Conservation (phyloP, 2,113 vertebrate genomes). For the Epinephelus fuscoguttatus region DNA sequence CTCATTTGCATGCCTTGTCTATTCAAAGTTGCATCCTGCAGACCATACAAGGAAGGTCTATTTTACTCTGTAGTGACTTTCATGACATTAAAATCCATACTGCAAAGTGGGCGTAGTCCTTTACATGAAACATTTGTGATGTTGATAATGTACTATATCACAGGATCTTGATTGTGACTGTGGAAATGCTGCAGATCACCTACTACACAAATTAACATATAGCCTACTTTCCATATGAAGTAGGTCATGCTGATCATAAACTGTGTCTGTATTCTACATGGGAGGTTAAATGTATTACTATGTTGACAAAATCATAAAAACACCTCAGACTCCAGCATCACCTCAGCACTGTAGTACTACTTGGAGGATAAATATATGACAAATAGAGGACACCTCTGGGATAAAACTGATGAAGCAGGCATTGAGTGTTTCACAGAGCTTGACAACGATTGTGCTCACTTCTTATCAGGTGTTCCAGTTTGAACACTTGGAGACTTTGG, state of each 20-base stretch:
- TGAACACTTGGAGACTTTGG: constrained; percentile 33
- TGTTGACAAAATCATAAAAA: constrained; percentile 11
- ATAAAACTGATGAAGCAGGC: constrained; percentile 32
- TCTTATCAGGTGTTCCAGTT: constrained; percentile 52
- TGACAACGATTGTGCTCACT: neutral
- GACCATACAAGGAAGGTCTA: neutral
- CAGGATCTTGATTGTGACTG: neutral
- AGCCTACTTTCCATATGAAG: constrained; percentile 20
- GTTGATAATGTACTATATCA: neutral
- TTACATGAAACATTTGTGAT: neutral
- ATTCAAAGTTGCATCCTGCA: neutral
- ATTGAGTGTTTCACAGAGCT: neutral
- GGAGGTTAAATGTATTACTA: neutral
- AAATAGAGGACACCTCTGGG: constrained; percentile 6
- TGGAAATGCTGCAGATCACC: constrained; percentile 1
- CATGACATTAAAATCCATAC: neutral
- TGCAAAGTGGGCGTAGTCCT: neutral
- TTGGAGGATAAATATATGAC: neutral
- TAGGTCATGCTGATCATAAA: constrained; percentile 24
- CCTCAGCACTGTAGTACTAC: neutral
- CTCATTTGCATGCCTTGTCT: neutral
- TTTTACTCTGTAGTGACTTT: neutral
- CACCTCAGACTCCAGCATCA: neutral
- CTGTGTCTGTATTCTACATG: neutral
- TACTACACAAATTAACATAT: constrained; percentile 32